Conservation (phyloP, 1,140 invertebrate genomes). For the Theocolax elegans region DNA sequence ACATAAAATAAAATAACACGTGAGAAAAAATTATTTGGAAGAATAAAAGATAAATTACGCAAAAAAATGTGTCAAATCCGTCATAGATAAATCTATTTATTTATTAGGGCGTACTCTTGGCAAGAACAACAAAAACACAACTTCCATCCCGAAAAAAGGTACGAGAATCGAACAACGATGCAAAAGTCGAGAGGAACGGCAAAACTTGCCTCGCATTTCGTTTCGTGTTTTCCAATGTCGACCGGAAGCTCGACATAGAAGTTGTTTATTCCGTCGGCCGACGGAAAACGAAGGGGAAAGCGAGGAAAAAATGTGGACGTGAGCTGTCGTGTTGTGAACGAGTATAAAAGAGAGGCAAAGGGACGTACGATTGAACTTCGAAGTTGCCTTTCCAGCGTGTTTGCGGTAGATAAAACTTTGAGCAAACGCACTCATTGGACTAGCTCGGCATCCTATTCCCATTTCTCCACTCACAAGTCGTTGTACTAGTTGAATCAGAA, state of each 20-base stretch:
- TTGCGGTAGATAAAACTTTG: slow-evolving; percentile 57
- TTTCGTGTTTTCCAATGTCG: slow-evolving; percentile 51
- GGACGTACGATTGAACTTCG: slow-evolving; percentile 45
- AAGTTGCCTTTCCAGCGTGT: slow-evolving; percentile 54
- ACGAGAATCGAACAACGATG: slow-evolving; percentile 7
- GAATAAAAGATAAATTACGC: slow-evolving; percentile 27
- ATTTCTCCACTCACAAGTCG: neutral
- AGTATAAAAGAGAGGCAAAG: slow-evolving; percentile 30
- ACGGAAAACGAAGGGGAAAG: slow-evolving; percentile 39
- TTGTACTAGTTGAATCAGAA: slow-evolving; percentile 11
- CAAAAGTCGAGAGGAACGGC: neutral
- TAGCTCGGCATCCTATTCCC: neutral
- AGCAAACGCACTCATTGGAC: slow-evolving; percentile 48
- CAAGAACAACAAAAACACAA: neutral
- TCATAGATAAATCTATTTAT: slow-evolving; percentile 38
- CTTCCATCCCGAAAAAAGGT: neutral
- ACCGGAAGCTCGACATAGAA: slow-evolving; percentile 54
- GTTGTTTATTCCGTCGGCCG: slow-evolving; percentile 58
- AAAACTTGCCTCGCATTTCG: slow-evolving; percentile 28
- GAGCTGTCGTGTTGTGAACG: slow-evolving; percentile 28
- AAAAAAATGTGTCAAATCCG: neutral
- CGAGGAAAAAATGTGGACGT: slow-evolving; percentile 26
- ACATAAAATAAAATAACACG: slow-evolving; percentile 27
- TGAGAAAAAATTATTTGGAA: neutral
- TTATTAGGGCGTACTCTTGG: slow-evolving; percentile 26